phyloP scores from a whole-genome alignment of 2,888 invertebrate species.

The Pristionchus exspectatus region DNA sequence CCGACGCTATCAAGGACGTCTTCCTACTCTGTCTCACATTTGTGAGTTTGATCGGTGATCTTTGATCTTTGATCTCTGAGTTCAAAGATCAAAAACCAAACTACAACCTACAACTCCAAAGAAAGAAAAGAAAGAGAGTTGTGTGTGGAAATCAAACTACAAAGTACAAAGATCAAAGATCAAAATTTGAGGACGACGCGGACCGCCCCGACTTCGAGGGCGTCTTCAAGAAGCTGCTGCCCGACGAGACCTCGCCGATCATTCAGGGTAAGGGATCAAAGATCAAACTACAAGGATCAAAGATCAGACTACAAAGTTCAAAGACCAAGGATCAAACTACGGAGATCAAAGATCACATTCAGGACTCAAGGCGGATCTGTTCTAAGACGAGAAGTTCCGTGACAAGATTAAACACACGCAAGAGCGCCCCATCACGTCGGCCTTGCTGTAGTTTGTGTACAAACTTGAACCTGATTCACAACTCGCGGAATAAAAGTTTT shows the following conservation, averaged over 20 bases:
- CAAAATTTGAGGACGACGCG: background rate
- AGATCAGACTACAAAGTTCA: no score
- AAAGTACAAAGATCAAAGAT: background rate
- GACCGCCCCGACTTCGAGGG: slow-evolving; percentile 55
- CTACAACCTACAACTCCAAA: no score
- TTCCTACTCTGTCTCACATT: slow-evolving; percentile 12
- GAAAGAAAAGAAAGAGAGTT: no score
- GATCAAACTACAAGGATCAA: background rate
- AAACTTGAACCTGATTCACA: slow-evolving; percentile 43
- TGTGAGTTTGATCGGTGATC: slow-evolving; percentile 11
- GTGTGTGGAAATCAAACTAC: background rate
- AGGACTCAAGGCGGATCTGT: slow-evolving; percentile 36
- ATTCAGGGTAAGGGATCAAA: background rate
- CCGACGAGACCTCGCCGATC: slow-evolving; percentile 54
- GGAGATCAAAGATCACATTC: background rate
- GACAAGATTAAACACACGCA: background rate
- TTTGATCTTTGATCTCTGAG: no score
- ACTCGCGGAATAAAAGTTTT: slow-evolving; percentile 49
- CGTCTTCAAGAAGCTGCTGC: slow-evolving; percentile 43
- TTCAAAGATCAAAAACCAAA: no score
- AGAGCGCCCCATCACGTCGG: background rate
- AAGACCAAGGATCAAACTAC: no score
- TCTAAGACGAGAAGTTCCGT: background rate
- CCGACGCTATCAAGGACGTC: background rate
- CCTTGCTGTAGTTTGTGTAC: slow-evolving; percentile 7